Conservation (phyloP, 2,888 invertebrate genomes). For the Synanthedon myopaeformis region DNA sequence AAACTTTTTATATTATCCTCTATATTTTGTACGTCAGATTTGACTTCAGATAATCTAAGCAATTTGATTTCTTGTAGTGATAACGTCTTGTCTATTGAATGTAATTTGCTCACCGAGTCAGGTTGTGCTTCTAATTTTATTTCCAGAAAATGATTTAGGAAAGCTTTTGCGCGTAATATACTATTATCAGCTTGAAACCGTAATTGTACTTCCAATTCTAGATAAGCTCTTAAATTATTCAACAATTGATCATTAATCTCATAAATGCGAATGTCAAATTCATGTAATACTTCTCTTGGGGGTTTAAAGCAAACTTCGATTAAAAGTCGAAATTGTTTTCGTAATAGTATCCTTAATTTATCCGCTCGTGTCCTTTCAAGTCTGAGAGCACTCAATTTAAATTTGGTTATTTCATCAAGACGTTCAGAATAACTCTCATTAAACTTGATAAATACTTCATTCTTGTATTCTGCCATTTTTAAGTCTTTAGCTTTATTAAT, state of each 20-base stretch:
- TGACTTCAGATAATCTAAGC: neutral
- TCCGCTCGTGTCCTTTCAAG: constrained; percentile 45
- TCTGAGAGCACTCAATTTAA: constrained; percentile 29
- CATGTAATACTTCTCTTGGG: constrained; percentile 39
- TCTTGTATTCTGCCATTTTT: neutral
- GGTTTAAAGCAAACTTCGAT: constrained; percentile 31
- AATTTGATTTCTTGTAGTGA: constrained; percentile 10
- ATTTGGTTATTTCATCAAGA: constrained; percentile 24
- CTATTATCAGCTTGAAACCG: constrained; percentile 30
- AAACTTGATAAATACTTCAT: constrained; percentile 20
- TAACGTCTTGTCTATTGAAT: constrained; percentile 10
- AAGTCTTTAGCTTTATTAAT: neutral
- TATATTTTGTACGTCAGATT: neutral
- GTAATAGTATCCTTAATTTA: constrained; percentile 29
- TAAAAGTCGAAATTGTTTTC: constrained; percentile 36
- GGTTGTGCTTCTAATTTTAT: no score
- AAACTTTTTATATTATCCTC: constrained; percentile 17
- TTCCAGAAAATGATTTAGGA: constrained; percentile 25
- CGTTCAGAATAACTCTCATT: constrained; percentile 19
- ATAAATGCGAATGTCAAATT: constrained; percentile 46
- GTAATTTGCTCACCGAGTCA: no score
- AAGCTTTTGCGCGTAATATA: constrained; percentile 24
- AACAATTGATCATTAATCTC: constrained; percentile 50
- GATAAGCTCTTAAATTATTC: constrained; percentile 42
- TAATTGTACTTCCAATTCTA: constrained; percentile 38